Conservation (phyloP, 2,797 vertebrate genomes). For the Gallinago solitaria region DNA sequence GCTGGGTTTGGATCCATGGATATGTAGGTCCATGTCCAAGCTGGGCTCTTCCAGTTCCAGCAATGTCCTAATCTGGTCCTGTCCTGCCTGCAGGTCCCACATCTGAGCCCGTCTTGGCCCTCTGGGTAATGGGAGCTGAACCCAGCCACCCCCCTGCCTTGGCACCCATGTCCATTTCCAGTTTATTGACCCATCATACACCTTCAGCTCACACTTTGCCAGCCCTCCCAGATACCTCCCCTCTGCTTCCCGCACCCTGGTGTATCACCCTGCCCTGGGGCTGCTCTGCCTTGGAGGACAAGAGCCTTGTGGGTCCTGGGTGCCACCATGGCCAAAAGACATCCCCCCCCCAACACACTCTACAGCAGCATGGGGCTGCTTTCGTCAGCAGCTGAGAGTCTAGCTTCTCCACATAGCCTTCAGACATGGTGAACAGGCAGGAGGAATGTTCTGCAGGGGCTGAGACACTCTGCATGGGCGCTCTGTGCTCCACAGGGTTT, state of each 20-base stretch:
- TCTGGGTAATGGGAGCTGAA: not conserved
- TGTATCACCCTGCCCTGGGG: not conserved
- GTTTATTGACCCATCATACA: not conserved
- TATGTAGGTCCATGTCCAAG: not conserved
- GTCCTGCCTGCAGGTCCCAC: not conserved
- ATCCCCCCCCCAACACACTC: no score
- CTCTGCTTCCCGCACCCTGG: not conserved
- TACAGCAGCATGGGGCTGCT: not conserved
- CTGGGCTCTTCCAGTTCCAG: not conserved
- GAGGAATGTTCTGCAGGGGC: not conserved
- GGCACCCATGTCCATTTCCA: not conserved
- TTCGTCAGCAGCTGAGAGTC: not conserved
- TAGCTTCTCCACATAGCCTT: not conserved
- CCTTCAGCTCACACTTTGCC: not conserved
- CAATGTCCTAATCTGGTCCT: not conserved
- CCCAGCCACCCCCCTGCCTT: not conserved
- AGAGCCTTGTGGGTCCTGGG: not conserved
- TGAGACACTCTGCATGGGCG: fast-evolving
- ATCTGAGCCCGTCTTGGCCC: not conserved
- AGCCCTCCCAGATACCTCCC: not conserved
- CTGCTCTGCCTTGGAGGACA: not conserved
- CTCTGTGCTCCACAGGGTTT: not conserved
- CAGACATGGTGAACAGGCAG: fast-evolving
- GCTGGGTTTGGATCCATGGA: not conserved
- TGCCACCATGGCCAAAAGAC: not conserved